phyloP scores from a whole-genome alignment of 2,797 vertebrate species.

The Acomys russatus region DNA sequence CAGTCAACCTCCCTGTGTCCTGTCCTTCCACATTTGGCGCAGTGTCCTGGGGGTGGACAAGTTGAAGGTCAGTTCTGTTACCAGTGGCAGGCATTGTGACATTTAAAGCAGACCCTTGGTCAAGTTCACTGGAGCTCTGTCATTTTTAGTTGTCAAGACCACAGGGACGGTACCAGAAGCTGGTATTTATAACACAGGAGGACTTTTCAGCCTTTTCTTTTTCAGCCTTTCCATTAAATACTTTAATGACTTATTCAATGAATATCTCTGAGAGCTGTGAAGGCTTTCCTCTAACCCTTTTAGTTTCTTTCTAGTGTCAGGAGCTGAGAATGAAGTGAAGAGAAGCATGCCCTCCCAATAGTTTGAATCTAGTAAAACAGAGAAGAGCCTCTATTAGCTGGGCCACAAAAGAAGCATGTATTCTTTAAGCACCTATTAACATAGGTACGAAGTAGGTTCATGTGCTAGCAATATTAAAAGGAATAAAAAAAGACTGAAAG shows the following conservation, averaged over 20 bases:
- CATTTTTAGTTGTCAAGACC: background rate
- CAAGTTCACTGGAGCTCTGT: background rate
- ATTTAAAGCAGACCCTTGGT: background rate
- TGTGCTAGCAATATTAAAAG: background rate
- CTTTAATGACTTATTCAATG: background rate
- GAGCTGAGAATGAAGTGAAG: background rate
- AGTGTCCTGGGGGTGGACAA: too few species aligned
- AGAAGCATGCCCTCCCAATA: background rate
- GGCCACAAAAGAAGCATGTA: background rate
- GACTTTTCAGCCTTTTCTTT: background rate
- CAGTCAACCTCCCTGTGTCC: too few species aligned
- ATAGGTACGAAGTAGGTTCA: background rate
- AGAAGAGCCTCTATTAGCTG: background rate
- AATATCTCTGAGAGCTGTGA: background rate
- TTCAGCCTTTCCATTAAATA: background rate
- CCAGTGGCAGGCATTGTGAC: background rate
- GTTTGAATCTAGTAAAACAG: background rate
- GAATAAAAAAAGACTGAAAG: background rate
- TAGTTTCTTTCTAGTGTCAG: background rate
- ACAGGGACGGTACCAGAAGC: background rate
- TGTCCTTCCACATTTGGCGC: background rate
- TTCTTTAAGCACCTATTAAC: background rate
- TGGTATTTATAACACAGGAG: background rate
- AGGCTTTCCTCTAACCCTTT: background rate
- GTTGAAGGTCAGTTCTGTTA: background rate